These are phyloP conservation scores for Danionella cerebrum DNA, from an alignment of 2,113 vertebrate genomes.

Conservation along the genomic window DNA sequence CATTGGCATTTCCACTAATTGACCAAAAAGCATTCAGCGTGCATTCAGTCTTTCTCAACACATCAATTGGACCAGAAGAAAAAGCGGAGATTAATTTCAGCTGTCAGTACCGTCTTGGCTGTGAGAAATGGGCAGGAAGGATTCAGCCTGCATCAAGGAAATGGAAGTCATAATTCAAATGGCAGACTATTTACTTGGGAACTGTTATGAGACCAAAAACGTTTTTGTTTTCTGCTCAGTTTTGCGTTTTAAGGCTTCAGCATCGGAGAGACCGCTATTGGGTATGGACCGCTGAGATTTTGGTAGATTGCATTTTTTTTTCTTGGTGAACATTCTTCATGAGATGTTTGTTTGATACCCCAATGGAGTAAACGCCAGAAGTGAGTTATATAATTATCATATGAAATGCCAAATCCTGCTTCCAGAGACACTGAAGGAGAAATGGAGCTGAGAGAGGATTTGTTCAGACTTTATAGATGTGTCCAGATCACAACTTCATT, in stretches of 20 bases:
- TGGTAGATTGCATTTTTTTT: not conserved
- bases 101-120: not conserved
- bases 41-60: not conserved
- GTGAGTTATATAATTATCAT: not conserved
- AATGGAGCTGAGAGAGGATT: not conserved
- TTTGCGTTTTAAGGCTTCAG: not conserved
- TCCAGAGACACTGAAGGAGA: not conserved
- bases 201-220: not conserved
- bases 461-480: not conserved
- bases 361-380: not conserved
- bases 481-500: not conserved
- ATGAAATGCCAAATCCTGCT: not conserved
- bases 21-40: not conserved
- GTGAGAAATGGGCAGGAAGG: not conserved
- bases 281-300: conserved; percentile 6
- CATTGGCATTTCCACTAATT: not conserved
- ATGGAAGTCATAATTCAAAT: not conserved
- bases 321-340: not conserved
- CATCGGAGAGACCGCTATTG: not conserved
- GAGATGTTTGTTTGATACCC: conserved; percentile 13
- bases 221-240: not conserved
- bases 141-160: not conserved
- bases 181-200: not conserved
- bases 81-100: not conserved
- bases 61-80: not conserved